Conservation (phyloP, 2,113 vertebrate species). For the Calyptomena viridis region DNA sequence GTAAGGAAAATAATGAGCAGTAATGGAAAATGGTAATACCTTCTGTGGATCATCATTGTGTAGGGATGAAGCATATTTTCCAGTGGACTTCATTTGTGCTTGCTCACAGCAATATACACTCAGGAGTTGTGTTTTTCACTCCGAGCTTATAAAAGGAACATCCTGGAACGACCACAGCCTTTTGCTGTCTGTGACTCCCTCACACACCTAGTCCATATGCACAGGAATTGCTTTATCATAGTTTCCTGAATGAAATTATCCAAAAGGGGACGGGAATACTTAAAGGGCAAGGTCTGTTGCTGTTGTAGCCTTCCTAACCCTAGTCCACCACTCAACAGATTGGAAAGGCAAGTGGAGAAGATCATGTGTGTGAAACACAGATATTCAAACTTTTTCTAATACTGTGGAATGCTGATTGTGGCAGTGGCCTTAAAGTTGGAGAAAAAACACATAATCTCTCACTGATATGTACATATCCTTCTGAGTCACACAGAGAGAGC, state of each 20-base stretch:
- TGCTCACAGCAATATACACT: background rate
- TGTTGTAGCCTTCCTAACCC: background rate
- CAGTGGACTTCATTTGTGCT: background rate
- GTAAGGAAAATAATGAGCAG: background rate
- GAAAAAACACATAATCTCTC: background rate
- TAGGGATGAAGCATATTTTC: background rate
- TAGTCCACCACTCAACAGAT: background rate
- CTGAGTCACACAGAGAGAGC: background rate
- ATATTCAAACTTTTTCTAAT: background rate
- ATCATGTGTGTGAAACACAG: background rate
- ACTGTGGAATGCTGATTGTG: background rate
- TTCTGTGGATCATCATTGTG: background rate
- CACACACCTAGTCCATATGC: background rate
- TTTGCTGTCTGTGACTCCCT: background rate
- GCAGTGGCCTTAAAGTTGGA: background rate
- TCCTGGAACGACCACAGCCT: background rate
- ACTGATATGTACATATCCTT: rapidly evolving
- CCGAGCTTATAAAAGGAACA: background rate
- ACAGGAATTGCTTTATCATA: background rate
- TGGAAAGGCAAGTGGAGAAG: background rate
- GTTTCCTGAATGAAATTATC: background rate
- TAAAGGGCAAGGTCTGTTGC: background rate
- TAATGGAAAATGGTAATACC: background rate
- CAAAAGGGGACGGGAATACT: background rate
- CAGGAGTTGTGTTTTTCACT: background rate